These are phyloP conservation scores for Goniozus legneri DNA, from an alignment of 1,140 invertebrate species.

Conservation along the genomic window DNA sequence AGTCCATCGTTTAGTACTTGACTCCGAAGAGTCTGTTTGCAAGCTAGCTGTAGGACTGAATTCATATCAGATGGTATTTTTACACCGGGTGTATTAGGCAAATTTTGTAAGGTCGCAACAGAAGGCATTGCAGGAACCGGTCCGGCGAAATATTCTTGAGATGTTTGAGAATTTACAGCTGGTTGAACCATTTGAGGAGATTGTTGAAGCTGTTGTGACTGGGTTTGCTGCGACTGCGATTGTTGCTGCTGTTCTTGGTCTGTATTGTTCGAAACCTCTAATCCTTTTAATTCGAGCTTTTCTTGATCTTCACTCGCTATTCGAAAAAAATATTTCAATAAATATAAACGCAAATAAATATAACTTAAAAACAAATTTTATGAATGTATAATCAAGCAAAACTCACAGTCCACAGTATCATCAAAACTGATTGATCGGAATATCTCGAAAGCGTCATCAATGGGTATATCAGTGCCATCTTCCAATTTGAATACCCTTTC, in stretches of 20 bases:
- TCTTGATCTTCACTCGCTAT: slow-evolving; percentile 42
- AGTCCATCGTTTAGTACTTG: slow-evolving; percentile 30
- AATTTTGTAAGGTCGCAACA: slow-evolving; percentile 36
- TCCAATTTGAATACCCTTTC: slow-evolving; percentile 47
- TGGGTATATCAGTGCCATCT: slow-evolving; percentile 49
- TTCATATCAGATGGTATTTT: slow-evolving; percentile 43
- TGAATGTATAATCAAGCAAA: slow-evolving; percentile 6
- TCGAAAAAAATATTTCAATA: slow-evolving; percentile 1
- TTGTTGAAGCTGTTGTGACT: slow-evolving; percentile 28
- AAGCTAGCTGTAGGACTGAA: slow-evolving; percentile 32
- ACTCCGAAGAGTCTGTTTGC: slow-evolving; percentile 32
- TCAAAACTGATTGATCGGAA: slow-evolving; percentile 56
- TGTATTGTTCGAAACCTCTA: slow-evolving; percentile 38
- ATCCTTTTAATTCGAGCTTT: slow-evolving; percentile 43
- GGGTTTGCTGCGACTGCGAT: slow-evolving; percentile 29
- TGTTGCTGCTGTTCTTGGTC: slow-evolving; percentile 38
- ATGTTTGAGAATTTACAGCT: slow-evolving; percentile 23
- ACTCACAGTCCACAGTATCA: slow-evolving; percentile 53
- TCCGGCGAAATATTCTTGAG: slow-evolving; percentile 56
- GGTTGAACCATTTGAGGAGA: slow-evolving; percentile 34
- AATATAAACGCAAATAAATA: background rate
- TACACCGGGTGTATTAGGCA: slow-evolving; percentile 39
- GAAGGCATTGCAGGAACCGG: slow-evolving; percentile 44
- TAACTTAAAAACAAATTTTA: background rate
- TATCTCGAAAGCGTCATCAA: slow-evolving; percentile 58